Conservation (phyloP, 2,888 invertebrate genomes). For the Homarus gammarus region DNA sequence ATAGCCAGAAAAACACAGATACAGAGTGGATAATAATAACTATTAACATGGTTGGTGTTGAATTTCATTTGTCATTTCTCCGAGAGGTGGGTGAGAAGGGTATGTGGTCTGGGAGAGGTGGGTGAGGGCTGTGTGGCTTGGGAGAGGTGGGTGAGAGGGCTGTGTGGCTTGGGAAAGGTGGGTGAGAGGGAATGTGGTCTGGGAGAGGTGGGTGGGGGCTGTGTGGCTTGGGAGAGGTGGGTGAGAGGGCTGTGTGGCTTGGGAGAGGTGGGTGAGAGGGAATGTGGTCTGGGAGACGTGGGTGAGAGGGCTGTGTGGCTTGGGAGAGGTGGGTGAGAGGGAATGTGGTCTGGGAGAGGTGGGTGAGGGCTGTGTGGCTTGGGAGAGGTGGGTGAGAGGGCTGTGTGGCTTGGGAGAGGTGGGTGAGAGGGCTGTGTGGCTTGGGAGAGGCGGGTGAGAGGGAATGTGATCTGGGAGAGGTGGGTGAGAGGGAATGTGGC, state of each 20-base stretch:
- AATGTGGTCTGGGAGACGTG: neutral
- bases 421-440: neutral
- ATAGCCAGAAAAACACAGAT: no score
- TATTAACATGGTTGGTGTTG: no score
- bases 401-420: neutral
- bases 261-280: neutral
- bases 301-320: neutral
- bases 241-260: neutral
- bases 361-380: neutral
- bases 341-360: conserved; percentile 1
- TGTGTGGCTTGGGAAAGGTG: neutral
- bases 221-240: neutral
- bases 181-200: no score
- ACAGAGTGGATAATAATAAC: no score
- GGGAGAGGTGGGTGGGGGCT: neutral
- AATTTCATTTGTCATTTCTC: no score
- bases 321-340: neutral
- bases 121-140: neutral
- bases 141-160: no score
- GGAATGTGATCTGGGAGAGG: neutral
- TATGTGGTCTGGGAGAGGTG: no score
- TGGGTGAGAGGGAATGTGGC: neutral
- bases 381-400: neutral
- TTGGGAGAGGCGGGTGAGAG: neutral
- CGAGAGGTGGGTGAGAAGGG: no score